Conservation (phyloP, 2,888 invertebrate species). For the Anorthoa munda region DNA sequence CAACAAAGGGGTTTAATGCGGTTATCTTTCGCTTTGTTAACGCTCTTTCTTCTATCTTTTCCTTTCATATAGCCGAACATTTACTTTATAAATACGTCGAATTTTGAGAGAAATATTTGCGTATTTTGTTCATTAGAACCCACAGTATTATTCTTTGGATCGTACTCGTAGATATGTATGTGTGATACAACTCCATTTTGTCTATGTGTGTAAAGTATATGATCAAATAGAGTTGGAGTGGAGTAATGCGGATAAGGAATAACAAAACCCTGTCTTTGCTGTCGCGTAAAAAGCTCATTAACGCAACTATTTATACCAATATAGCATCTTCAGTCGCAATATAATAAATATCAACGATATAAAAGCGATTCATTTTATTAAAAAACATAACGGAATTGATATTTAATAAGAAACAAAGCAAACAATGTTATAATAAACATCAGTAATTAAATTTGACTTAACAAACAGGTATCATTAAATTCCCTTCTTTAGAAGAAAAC, state of each 20-base stretch:
- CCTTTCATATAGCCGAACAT: constrained; percentile 30
- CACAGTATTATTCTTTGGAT: not conserved
- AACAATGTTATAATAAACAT: constrained; percentile 59
- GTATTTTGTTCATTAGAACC: not conserved
- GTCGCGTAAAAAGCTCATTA: not conserved
- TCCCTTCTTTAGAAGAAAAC: constrained; percentile 46
- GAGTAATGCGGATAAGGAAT: no score
- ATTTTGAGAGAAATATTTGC: constrained; percentile 30
- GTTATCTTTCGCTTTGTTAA: constrained; percentile 85
- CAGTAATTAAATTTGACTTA: constrained; percentile 57
- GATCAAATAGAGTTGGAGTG: not conserved
- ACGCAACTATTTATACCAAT: not conserved
- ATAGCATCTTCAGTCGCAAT: not conserved
- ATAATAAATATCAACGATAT: not conserved
- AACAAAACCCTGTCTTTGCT: no score
- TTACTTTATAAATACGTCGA: constrained; percentile 40
- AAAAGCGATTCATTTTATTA: constrained; percentile 18
- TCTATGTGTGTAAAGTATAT: not conserved
- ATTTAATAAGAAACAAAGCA: constrained; percentile 50
- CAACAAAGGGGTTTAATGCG: constrained; percentile 87
- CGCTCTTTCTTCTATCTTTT: constrained; percentile 82
- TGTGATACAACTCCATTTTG: not conserved
- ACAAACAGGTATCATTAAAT: constrained; percentile 61
- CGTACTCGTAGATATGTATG: not conserved
- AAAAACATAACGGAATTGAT: constrained; percentile 34